Conservation (phyloP, 2,113 vertebrate species). For the Mugil cephalus region DNA sequence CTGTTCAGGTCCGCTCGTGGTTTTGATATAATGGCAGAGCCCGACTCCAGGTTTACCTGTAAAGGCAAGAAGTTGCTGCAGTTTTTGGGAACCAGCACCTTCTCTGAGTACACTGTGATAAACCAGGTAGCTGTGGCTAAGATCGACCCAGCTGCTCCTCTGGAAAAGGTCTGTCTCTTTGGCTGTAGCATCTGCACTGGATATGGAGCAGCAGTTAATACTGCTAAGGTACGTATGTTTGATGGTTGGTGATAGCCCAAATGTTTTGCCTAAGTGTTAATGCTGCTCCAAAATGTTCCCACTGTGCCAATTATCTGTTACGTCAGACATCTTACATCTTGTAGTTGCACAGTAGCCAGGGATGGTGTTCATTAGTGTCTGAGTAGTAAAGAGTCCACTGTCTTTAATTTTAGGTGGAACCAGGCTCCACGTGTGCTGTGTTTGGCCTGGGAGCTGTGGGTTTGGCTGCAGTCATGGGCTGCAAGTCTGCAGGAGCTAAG, state of each 20-base stretch:
- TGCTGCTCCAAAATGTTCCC: too few species aligned
- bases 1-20: constrained; percentile 62
- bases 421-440: constrained; percentile 86
- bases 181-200: constrained; percentile 87
- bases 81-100: constrained; percentile 85
- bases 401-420: constrained; percentile 74
- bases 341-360: neutral
- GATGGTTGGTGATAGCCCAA: neutral
- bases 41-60: constrained; percentile 83
- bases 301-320: too few species aligned
- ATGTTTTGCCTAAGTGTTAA: too few species aligned
- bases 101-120: constrained; percentile 89
- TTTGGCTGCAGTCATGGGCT: constrained; percentile 88
- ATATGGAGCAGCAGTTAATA: constrained; percentile 88
- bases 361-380: neutral
- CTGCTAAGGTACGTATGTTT: constrained; percentile 79
- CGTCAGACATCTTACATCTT: neutral
- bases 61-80: constrained; percentile 84
- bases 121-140: constrained; percentile 80
- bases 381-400: neutral
- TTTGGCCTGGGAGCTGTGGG: constrained; percentile 90
- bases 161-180: constrained; percentile 87
- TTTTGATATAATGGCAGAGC: constrained; percentile 72
- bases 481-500: constrained; percentile 85
- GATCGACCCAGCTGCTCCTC: constrained; percentile 83